phyloP scores from a whole-genome alignment of 2,888 invertebrate genomes.

The Patella depressa region DNA sequence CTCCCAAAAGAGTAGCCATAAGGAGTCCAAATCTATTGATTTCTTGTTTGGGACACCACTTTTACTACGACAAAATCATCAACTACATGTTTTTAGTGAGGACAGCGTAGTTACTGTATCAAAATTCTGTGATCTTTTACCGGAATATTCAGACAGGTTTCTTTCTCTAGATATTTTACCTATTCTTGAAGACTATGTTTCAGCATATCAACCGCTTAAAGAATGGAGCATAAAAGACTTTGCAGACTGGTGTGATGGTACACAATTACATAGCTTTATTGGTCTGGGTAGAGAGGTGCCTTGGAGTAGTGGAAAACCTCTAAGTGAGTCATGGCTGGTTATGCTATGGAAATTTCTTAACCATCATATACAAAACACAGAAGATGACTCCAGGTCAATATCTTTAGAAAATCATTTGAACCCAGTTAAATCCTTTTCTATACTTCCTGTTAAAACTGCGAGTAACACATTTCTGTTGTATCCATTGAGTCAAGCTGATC shows the following conservation, averaged over 20 bases:
- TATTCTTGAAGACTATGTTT: not conserved
- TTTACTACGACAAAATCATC: slow-evolving; percentile 10
- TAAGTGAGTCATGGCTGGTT: too few species aligned
- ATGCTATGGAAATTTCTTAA: not conserved
- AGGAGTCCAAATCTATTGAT: not conserved
- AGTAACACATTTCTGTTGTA: not conserved
- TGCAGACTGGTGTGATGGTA: not conserved
- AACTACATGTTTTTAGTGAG: not conserved
- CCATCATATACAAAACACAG: not conserved
- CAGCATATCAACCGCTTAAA: not conserved
- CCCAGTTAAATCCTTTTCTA: not conserved
- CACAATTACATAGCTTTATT: too few species aligned
- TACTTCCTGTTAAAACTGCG: not conserved
- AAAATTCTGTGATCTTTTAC: slow-evolving; percentile 18
- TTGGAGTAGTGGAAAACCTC: too few species aligned
- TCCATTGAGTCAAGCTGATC: not conserved
- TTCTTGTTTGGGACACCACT: slow-evolving; percentile 18
- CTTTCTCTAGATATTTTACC: slow-evolving; percentile 3
- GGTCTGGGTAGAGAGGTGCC: too few species aligned
- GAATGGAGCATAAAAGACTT: not conserved
- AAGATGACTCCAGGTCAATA: not conserved
- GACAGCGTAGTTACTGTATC: slow-evolving; percentile 14
- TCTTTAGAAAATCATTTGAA: not conserved
- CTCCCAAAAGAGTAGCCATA: too few species aligned
- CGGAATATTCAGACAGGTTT: slow-evolving; percentile 19